These are phyloP conservation scores for Aproaerema taeniolella DNA, from an alignment of 2,888 invertebrate species.

Conservation along the genomic window DNA sequence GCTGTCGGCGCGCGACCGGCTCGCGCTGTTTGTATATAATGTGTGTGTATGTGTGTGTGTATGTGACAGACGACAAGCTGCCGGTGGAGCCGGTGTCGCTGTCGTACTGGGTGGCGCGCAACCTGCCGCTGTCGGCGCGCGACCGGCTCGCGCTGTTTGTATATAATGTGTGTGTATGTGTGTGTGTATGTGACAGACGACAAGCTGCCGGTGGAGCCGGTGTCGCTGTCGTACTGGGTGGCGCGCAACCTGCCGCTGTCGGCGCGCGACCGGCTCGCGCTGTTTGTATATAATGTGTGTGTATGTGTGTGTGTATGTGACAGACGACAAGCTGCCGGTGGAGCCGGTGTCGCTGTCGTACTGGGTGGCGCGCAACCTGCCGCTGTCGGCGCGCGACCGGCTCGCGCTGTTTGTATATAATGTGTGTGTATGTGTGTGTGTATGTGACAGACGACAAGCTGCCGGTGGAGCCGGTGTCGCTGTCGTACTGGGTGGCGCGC, in stretches of 20 bases:
- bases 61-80: too few species aligned
- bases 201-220: conserved; percentile 52
- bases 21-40: conserved; percentile 57
- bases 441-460: conserved; percentile 53
- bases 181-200: conserved; percentile 48
- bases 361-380: conserved; percentile 66
- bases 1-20: conserved; percentile 50
- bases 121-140: conserved; percentile 51
- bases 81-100: conserved; percentile 58
- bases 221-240: conserved; percentile 68
- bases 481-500: conserved; percentile 69
- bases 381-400: conserved; percentile 51
- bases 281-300: too few species aligned
- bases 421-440: too few species aligned
- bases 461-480: conserved; percentile 51
- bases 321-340: conserved; percentile 52
- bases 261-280: conserved; percentile 49
- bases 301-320: too few species aligned
- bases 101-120: conserved; percentile 69
- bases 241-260: conserved; percentile 61
- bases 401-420: conserved; percentile 57
- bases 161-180: too few species aligned
- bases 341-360: conserved; percentile 64
- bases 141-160: conserved; percentile 58
- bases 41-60: too few species aligned